A percentile compares a stretch with the other conserved stretches of the same genome.
Evolutionary conservation across 2,797 vertebrate genomes (phyloP).

Genomic region (Sphaeramia orbicularis): DNA sequence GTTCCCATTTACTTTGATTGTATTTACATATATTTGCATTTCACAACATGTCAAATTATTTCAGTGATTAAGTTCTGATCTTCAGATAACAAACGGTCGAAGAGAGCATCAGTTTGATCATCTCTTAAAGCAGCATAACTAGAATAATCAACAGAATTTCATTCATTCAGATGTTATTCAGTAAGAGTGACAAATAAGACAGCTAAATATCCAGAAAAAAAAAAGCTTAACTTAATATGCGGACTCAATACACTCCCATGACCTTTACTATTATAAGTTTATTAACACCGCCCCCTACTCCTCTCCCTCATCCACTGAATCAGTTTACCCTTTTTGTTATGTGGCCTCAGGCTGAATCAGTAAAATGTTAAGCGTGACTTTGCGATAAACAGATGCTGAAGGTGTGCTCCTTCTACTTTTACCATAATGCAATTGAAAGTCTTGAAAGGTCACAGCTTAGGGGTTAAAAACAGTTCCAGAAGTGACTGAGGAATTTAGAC

Average conservation of each 20-base stretch:
- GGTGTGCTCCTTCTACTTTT: background rate
- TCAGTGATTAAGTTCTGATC: slow-evolving; percentile 4
- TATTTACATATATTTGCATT: background rate
- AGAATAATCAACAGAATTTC: too few species aligned
- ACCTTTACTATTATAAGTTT: background rate
- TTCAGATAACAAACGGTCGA: background rate
- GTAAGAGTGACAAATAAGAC: too few species aligned
- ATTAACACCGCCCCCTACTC: background rate
- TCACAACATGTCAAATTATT: background rate
- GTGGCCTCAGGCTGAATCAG: too few species aligned
- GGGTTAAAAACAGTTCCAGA: too few species aligned
- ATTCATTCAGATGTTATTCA: too few species aligned
- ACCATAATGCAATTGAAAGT: too few species aligned
- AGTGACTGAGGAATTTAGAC: too few species aligned
- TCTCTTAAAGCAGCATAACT: too few species aligned
- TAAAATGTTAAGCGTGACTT: background rate
- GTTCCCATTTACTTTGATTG: too few species aligned
- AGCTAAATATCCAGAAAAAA: too few species aligned
- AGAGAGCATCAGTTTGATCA: too few species aligned
- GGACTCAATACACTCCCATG: background rate
- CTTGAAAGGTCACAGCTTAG: too few species aligned
- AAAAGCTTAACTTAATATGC: background rate
- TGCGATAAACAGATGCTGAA: background rate
- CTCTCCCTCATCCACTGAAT: background rate
- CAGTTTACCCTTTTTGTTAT: background rate